These are phyloP conservation scores for Catonia carolina DNA, from an alignment of 2,888 invertebrate species.

Conservation along the genomic window DNA sequence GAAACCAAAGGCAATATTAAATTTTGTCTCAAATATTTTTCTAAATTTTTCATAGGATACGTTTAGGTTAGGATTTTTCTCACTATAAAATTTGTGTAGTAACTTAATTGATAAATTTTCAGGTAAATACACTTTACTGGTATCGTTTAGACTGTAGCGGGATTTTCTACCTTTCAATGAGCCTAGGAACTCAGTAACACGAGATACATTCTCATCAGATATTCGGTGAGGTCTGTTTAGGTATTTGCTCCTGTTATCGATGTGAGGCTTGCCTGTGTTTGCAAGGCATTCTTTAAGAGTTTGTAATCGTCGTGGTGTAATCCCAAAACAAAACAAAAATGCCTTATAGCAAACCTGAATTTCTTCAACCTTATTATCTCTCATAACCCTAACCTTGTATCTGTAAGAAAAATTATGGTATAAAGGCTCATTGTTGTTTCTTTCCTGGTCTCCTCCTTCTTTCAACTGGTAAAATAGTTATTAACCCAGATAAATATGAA, in stretches of 20 bases:
- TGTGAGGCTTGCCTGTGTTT: constrained; percentile 3
- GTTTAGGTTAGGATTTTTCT: neutral
- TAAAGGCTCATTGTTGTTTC: neutral
- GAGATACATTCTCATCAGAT: neutral
- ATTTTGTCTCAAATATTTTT: neutral
- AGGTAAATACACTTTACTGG: neutral
- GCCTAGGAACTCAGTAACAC: constrained; percentile 1
- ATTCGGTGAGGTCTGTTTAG: constrained; percentile 6
- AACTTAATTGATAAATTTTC: neutral
- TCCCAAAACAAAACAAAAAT: constrained; percentile 32
- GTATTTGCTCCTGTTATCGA: constrained; percentile 11
- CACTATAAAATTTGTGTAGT: neutral
- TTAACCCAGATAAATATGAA: neutral
- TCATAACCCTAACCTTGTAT: neutral
- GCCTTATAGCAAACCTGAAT: neutral
- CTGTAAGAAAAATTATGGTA: neutral
- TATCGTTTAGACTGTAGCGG: constrained; percentile 9
- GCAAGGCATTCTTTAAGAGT: constrained; percentile 9
- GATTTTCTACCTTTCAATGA: constrained; percentile 11
- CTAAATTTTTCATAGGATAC: neutral
- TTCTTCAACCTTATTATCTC: neutral
- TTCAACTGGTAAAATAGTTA: neutral
- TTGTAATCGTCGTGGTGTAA: neutral
- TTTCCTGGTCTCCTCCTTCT: neutral
- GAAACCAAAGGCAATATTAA: constrained; percentile 4